Evolutionary conservation across 2,888 invertebrate genomes (phyloP), one percentile per base, ranked within the genome.

Genomic region (Exocentrus adspersus): DNA sequence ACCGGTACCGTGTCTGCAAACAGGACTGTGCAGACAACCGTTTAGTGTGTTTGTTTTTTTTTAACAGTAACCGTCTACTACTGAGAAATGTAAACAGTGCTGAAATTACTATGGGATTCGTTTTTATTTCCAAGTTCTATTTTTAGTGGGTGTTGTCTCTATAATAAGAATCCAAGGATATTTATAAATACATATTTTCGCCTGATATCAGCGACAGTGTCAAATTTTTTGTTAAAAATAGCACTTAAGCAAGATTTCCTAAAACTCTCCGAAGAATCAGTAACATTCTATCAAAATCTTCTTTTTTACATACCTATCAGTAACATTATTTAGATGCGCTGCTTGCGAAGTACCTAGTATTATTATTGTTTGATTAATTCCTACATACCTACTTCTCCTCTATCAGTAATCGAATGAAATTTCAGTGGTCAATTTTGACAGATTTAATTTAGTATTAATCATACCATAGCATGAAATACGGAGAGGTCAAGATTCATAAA

Each of bases 1-100:
- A n/a, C n/a, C n/a, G n/a, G n/a, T n/a, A n/a, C n/a, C n/a, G n/a
- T 53, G 53, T 53, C 21, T 53, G 53, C 30, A 21, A 41, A 53
- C 42, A 41, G 41, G 53, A 53, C 53, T 37, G n/a, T n/a, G 21
- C 53, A 53, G 21, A 14, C 53, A 53, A 24, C 24, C 7, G 37
- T 37, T 12, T n/a, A n/a, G n/a, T n/a, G n/a, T n/a, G n/a, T 24
- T 24, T 24, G 2, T 1, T 24, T 24, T n/a, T 28, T 46, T 14
- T 24, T n/a, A 24, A 21, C 24, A 21, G 10, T 48, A 48, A 48
- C 10, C 28, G 48, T n/a, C 48, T 45, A 45, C 20, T 20, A 20
- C 20, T 45, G 45, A 20, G 21, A 19, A 20, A 45, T 45, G 9
- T 19, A 20, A 20, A 17, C 20, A 19, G 10, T 17, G 9, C 30